phyloP scores from a whole-genome alignment of 2,797 vertebrate species.

The Crocidura indochinensis region DNA sequence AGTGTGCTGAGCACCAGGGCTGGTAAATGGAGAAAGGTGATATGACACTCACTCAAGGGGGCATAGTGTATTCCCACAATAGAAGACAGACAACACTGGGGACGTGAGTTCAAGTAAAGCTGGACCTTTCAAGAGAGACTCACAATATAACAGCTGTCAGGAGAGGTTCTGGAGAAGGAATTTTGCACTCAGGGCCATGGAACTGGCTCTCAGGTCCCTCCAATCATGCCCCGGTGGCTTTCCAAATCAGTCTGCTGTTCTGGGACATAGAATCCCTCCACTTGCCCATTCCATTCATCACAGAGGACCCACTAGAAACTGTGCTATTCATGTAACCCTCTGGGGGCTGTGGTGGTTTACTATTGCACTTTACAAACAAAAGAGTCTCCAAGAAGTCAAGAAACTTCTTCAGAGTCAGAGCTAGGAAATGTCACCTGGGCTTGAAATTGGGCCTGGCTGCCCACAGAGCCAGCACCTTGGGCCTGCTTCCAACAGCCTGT shows the following conservation, averaged over 20 bases:
- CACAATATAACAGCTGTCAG: too few relatives aligned
- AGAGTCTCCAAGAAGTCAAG: neutral
- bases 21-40: neutral
- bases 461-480: neutral
- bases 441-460: neutral
- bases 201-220: neutral
- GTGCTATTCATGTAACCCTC: fast-evolving
- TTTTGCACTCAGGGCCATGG: neutral
- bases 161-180: neutral
- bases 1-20: neutral
- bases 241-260: neutral
- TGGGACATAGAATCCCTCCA: neutral
- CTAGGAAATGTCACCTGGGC: neutral
- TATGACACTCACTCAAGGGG: neutral
- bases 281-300: neutral
- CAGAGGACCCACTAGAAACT: neutral
- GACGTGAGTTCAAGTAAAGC: too few relatives aligned
- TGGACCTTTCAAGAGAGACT: too few relatives aligned
- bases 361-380: neutral
- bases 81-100: too few relatives aligned
- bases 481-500: neutral
- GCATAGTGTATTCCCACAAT: too few relatives aligned
- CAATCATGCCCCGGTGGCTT: fast-evolving
- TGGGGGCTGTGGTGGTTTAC: fast-evolving
- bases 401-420: neutral